phyloP scores from a whole-genome alignment of 1,140 invertebrate genomes.

The Macrobrachium rosenbergii region DNA sequence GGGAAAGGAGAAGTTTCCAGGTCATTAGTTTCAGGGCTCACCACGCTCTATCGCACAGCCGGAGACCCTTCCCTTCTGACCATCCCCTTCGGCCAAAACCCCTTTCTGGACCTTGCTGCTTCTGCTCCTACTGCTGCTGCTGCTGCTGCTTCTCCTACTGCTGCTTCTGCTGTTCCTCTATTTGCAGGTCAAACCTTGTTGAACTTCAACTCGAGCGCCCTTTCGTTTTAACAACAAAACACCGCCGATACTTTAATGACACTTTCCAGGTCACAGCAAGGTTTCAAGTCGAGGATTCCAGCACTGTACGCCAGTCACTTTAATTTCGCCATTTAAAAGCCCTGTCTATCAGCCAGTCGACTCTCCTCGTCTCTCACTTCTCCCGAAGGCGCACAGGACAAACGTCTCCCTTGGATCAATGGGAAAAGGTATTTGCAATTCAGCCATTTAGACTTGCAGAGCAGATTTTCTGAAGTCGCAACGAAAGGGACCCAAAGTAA shows the following conservation, averaged over 20 bases:
- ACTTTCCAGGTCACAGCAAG: neutral
- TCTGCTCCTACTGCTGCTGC: neutral
- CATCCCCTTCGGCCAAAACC: neutral
- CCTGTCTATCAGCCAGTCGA: too few relatives aligned
- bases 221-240: neutral
- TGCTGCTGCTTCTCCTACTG: neutral
- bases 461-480: too few relatives aligned
- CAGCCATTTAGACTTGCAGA: too few relatives aligned
- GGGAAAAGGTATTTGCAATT: too few relatives aligned
- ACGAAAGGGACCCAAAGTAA: too few relatives aligned
- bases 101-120: neutral
- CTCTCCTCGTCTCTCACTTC: neutral
- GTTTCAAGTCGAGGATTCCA: neutral
- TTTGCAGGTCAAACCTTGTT: neutral
- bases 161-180: neutral
- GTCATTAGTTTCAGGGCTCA: slow-evolving; percentile 58
- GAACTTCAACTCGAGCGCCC: slow-evolving; percentile 7
- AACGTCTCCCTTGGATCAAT: too few relatives aligned
- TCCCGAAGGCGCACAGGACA: too few relatives aligned
- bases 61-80: slow-evolving; percentile 19
- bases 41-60: slow-evolving; percentile 52
- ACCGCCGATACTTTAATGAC: too few relatives aligned
- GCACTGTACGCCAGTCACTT: too few relatives aligned
- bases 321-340: too few relatives aligned
- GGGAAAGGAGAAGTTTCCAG: slow-evolving; percentile 59